These are phyloP conservation scores for Ips nitidus DNA, from an alignment of 1,140 invertebrate genomes.

Conservation along the genomic window DNA sequence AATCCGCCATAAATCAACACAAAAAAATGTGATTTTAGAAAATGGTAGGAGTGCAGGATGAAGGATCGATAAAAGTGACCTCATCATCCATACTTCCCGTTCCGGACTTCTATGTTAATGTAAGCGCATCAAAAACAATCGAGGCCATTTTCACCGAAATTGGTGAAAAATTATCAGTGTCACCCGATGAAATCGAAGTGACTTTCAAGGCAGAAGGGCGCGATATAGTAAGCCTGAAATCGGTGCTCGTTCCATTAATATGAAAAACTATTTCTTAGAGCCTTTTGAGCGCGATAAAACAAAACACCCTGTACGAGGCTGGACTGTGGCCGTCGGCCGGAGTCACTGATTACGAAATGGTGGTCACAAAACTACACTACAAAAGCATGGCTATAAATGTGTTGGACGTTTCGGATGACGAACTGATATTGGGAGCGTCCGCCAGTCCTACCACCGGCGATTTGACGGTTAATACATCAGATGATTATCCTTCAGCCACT, in stretches of 20 bases:
- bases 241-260: not conserved
- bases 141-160: constrained; percentile 35
- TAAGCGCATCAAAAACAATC: constrained; percentile 27
- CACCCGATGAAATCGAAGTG: constrained; percentile 36
- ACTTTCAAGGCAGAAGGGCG: constrained; percentile 27
- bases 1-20: too few species aligned
- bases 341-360: constrained; percentile 17
- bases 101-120: constrained; percentile 6
- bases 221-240: constrained; percentile 31
- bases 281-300: constrained; percentile 49
- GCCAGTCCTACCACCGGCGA: constrained; percentile 58
- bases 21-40: constrained; percentile 6
- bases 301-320: constrained; percentile 53
- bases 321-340: constrained; percentile 48
- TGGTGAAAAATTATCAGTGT: constrained; percentile 23
- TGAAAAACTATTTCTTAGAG: constrained; percentile 46
- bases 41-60: constrained; percentile 33
- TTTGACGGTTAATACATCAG: constrained; percentile 30
- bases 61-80: constrained; percentile 24
- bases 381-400: constrained; percentile 43
- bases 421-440: constrained; percentile 57
- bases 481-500: constrained; percentile 4
- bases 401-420: constrained; percentile 53
- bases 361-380: constrained; percentile 43
- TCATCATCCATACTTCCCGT: not conserved